Conservation (phyloP, 64 coral and sea anemone genomes). For the Catalaphyllia jardinei region DNA sequence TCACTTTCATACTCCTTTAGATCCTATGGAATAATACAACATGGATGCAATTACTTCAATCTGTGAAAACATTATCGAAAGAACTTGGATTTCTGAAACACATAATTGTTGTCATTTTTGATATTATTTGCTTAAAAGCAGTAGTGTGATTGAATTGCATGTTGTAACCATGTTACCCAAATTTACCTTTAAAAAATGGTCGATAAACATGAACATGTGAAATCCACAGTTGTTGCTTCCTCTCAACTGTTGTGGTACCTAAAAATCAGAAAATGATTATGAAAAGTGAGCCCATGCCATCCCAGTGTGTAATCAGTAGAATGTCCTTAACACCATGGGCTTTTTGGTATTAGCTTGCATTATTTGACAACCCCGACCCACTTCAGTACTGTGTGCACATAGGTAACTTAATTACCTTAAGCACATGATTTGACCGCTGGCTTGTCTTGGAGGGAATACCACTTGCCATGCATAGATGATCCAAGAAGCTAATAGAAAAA, state of each 20-base stretch:
- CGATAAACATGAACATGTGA: slow-evolving; percentile 40
- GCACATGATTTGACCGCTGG: slow-evolving; percentile 9
- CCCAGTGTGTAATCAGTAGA: too few species aligned
- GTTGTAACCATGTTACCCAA: too few species aligned
- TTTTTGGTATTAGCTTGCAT: too few species aligned
- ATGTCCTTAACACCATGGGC: too few species aligned
- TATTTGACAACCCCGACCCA: too few species aligned
- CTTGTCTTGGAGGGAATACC: slow-evolving; percentile 19
- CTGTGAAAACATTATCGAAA: too few species aligned
- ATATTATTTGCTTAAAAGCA: too few species aligned
- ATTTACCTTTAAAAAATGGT: slow-evolving; percentile 23
- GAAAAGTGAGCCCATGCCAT: too few species aligned
- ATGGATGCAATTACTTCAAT: background rate
- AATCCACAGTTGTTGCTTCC: slow-evolving; percentile 62
- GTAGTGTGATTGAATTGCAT: background rate
- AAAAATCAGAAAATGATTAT: background rate
- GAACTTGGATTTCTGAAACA: too few species aligned
- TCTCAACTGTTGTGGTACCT: slow-evolving; percentile 48
- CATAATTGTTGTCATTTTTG: too few species aligned
- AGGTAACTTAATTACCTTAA: slow-evolving; percentile 26
- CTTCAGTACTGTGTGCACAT: too few species aligned
- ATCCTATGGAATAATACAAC: slow-evolving; percentile 14
- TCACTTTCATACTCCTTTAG: slow-evolving; percentile 26
- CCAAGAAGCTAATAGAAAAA: slow-evolving; percentile 22
- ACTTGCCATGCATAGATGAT: slow-evolving; percentile 15